Base-by-base conservation (phyloP, 2,888 invertebrate species). In the Carpatolechia fugitivella region DNA sequence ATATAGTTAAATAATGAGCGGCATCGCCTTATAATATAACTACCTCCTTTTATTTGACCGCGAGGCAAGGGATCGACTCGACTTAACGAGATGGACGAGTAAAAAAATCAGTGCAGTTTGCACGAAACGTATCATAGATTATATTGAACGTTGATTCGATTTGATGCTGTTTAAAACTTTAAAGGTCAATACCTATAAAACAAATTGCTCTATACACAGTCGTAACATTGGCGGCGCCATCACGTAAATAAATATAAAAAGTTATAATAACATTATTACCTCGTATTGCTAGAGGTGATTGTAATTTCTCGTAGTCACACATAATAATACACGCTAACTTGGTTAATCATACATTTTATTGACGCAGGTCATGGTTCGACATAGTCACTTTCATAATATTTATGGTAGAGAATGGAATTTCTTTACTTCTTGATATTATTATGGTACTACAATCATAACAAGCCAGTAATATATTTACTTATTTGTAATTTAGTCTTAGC, bases 1-100 rank as follows among this genome's bases (percentile, higher is more conserved):
- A n/a, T 44, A 24, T 86, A 85, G 85, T 87, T 89, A 84, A 85
- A 86, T 88, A 88, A 86, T 83, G 84, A 86, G 84, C 82, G 81
- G 79, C 70, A 70, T 76, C 74, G 80, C 79, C 82, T 80, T 85
- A 74, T 85, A 87, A 87, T 85, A 74, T 85, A 87, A 87, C 84
- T 86, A 85, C 85, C 81, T 84, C 69, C 72, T 82, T 87, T 87
- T 85, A 80, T 86, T 85, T 82, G 81, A 69, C 73, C 76, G 80
- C 80, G 77, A 78, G 67, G 80, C 76, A 78, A 68, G 73, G 68
- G 74, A 78, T 69, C 73, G 76, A 33, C 20, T 69, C 73, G 76
- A 33, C 20, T 85, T 86, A 88, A 88, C 89, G 84, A 88, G 83
- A 35, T 35, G 31, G 13, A 11, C 44, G 29, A n/a, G 20, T 11